Conservation (phyloP, 2,888 invertebrate species). For the Anticlea derivata region DNA sequence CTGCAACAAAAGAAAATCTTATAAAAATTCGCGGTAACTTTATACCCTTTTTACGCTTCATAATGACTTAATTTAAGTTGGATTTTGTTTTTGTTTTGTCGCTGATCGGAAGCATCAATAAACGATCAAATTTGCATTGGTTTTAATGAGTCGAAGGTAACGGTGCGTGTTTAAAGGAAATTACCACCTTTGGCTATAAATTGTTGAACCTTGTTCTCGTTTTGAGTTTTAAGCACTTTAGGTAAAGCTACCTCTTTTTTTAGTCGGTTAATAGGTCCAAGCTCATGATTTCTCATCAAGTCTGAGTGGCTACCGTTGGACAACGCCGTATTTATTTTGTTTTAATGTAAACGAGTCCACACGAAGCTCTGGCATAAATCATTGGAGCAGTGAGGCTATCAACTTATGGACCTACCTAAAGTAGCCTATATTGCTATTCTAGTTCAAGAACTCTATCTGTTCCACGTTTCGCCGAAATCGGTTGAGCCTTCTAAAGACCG, state of each 20-base stretch:
- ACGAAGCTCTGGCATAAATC: constrained; percentile 46
- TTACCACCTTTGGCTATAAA: constrained; percentile 46
- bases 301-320: constrained; percentile 29
- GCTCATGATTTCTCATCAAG: constrained; percentile 28
- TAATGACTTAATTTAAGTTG: constrained; percentile 66
- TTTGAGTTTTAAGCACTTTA: constrained; percentile 38
- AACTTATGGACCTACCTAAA: constrained; percentile 34
- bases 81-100: constrained; percentile 56
- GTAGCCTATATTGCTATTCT: no score
- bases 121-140: constrained; percentile 40
- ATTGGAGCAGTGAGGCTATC: constrained; percentile 37
- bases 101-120: constrained; percentile 52
- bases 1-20: constrained; percentile 68
- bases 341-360: constrained; percentile 44
- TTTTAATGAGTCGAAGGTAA: constrained; percentile 57
- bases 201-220: constrained; percentile 42
- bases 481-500: no score
- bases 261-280: no score
- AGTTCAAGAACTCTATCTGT: no score
- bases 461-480: no score
- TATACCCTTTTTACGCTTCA: constrained; percentile 53
- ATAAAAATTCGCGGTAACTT: constrained; percentile 59
- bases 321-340: constrained; percentile 45
- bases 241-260: no score
- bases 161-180: constrained; percentile 48